These are phyloP conservation scores for Himalopsyche japonica DNA, from an alignment of 2,888 invertebrate genomes.

Conservation along the genomic window DNA sequence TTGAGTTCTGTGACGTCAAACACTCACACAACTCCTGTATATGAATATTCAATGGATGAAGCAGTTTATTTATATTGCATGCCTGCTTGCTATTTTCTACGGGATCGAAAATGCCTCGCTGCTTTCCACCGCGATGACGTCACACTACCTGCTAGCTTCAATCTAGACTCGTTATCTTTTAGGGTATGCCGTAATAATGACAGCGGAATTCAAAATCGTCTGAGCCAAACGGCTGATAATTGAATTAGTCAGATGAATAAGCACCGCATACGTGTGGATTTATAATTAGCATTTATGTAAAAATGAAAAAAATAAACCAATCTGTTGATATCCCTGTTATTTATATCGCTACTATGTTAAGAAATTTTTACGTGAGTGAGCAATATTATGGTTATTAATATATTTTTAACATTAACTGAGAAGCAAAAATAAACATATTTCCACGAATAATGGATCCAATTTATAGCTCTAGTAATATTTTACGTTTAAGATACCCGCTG, in stretches of 20 bases:
- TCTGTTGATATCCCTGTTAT: too few relatives aligned
- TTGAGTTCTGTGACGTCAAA: not conserved
- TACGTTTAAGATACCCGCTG: too few relatives aligned
- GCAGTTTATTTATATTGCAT: not conserved
- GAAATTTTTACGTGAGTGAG: too few relatives aligned
- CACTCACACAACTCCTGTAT: not conserved
- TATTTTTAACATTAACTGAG: too few relatives aligned
- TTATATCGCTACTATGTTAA: too few relatives aligned
- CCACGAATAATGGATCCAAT: too few relatives aligned
- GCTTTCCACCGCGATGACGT: not conserved
- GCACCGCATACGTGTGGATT: not conserved
- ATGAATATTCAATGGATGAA: not conserved
- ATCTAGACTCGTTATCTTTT: not conserved
- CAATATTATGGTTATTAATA: too few relatives aligned
- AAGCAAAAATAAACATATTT: too few relatives aligned
- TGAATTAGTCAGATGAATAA: not conserved
- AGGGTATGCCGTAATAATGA: not conserved
- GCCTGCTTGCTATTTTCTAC: not conserved
- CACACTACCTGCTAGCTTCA: not conserved
- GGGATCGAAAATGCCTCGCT: not conserved
- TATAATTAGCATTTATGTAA: not conserved
- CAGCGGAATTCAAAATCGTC: not conserved
- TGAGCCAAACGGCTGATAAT: not conserved
- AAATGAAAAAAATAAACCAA: too few relatives aligned
- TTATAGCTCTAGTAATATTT: too few relatives aligned